A percentile compares a stretch with the other conserved stretches of the same genome.
Conservation (phyloP, 2,888 invertebrate genomes). For the Parnassius orleans region DNA sequence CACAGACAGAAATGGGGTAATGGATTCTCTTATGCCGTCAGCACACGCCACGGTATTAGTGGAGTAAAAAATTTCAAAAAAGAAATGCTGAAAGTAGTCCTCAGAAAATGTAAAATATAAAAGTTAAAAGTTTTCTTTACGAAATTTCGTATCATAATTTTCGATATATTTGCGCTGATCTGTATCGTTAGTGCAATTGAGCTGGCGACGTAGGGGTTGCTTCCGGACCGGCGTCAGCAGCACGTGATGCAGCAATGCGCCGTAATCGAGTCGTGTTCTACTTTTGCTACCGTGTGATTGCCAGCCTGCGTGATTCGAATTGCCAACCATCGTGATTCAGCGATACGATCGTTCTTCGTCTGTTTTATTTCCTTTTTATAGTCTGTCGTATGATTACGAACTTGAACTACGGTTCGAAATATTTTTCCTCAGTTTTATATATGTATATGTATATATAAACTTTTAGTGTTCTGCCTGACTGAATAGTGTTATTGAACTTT, state of each 20-base stretch:
- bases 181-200: slow-evolving; percentile 25
- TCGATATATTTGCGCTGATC: slow-evolving; percentile 15
- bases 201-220: slow-evolving; percentile 42
- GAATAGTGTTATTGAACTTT: neutral
- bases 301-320: slow-evolving; percentile 75
- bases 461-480: neutral
- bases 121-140: neutral
- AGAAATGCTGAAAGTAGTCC: too few relatives aligned
- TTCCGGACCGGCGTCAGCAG: slow-evolving; percentile 38
- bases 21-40: too few relatives aligned
- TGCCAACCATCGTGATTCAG: slow-evolving; percentile 61
- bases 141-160: slow-evolving; percentile 14
- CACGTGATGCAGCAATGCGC: slow-evolving; percentile 37
- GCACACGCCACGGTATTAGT: too few relatives aligned
- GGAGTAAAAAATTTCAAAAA: too few relatives aligned
- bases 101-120: neutral
- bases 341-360: slow-evolving; percentile 61
- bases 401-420: slow-evolving; percentile 4
- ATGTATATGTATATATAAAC: neutral
- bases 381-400: slow-evolving; percentile 34
- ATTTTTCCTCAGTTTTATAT: slow-evolving; percentile 1
- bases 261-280: slow-evolving; percentile 58
- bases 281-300: slow-evolving; percentile 79
- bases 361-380: slow-evolving; percentile 59
- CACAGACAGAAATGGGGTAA: too few relatives aligned